A percentile compares a stretch with the other conserved stretches of the same genome.
Conservation (phyloP, 2,888 invertebrate genomes). For the Ariolimax columbianus region DNA sequence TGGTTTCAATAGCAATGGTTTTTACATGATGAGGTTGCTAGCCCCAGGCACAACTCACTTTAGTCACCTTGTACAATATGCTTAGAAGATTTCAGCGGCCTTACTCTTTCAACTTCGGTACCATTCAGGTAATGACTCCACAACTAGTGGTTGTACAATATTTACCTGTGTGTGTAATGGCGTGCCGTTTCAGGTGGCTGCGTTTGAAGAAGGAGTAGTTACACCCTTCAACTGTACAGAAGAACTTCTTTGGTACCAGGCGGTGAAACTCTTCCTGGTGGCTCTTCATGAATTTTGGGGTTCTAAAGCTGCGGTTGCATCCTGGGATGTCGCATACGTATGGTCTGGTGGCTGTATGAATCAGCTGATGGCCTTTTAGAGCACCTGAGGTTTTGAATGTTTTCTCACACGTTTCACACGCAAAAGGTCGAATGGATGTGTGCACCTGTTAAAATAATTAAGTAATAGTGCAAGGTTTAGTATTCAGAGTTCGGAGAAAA, state of each 20-base stretch:
- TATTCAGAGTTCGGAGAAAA: no score
- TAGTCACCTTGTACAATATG: no score
- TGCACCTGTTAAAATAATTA: slow-evolving; percentile 57
- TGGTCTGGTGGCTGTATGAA: slow-evolving; percentile 69
- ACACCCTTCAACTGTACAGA: slow-evolving; percentile 74
- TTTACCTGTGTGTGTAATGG: slow-evolving; percentile 77
- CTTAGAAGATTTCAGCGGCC: no score
- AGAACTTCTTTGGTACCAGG: slow-evolving; percentile 68
- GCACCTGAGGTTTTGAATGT: slow-evolving; percentile 72
- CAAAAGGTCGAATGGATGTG: slow-evolving; percentile 69
- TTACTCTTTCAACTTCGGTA: no score
- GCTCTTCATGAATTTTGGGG: slow-evolving; percentile 69
- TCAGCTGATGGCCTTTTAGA: slow-evolving; percentile 69
- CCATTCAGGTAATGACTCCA: no score
- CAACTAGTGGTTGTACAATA: neutral
- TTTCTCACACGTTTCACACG: slow-evolving; percentile 73
- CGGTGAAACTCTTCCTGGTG: slow-evolving; percentile 74
- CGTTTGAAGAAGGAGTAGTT: slow-evolving; percentile 75
- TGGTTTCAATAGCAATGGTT: no score
- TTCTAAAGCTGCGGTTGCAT: slow-evolving; percentile 72
- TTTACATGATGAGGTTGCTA: no score
- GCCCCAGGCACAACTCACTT: no score
- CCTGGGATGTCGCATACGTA: slow-evolving; percentile 71
- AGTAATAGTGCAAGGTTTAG: neutral
- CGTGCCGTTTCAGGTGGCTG: slow-evolving; percentile 76